Conservation (phyloP, 1,140 invertebrate genomes). For the Portunus trituberculatus region DNA sequence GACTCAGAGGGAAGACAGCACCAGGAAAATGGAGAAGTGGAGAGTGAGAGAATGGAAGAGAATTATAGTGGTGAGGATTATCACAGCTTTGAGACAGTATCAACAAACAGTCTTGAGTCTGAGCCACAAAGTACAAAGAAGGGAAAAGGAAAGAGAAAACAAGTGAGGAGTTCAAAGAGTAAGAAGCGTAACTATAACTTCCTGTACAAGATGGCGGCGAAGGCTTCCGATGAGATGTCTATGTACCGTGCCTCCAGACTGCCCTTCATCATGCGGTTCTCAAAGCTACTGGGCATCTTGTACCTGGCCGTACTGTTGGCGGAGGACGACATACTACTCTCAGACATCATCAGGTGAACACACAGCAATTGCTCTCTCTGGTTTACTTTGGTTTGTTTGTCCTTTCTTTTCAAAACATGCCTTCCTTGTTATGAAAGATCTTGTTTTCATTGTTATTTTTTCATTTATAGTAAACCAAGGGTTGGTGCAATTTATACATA, state of each 20-base stretch:
- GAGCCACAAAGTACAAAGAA: not conserved
- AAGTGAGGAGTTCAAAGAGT: not conserved
- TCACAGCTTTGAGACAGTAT: not conserved
- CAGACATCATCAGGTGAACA: constrained; percentile 57
- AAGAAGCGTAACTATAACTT: not conserved
- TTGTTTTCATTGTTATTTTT: not conserved
- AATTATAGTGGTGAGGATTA: not conserved
- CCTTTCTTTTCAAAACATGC: not conserved
- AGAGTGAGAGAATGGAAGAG: not conserved
- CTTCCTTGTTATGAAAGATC: not conserved
- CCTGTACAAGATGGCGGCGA: not conserved
- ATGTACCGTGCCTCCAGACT: not conserved
- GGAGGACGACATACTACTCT: constrained; percentile 45
- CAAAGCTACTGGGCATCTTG: constrained; percentile 38
- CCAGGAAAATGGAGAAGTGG: not conserved
- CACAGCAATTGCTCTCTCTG: no score
- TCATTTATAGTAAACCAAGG: not conserved
- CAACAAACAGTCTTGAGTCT: not conserved
- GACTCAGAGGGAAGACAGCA: not conserved
- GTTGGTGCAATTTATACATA: not conserved
- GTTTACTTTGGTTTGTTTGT: not conserved
- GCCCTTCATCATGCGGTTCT: not conserved
- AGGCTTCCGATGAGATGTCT: not conserved
- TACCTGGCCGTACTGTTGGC: constrained; percentile 54
- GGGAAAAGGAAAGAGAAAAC: not conserved